Evolutionary conservation across 64 coral and sea anemone species (phyloP).

Genomic region (Pocillopora damicornis): DNA sequence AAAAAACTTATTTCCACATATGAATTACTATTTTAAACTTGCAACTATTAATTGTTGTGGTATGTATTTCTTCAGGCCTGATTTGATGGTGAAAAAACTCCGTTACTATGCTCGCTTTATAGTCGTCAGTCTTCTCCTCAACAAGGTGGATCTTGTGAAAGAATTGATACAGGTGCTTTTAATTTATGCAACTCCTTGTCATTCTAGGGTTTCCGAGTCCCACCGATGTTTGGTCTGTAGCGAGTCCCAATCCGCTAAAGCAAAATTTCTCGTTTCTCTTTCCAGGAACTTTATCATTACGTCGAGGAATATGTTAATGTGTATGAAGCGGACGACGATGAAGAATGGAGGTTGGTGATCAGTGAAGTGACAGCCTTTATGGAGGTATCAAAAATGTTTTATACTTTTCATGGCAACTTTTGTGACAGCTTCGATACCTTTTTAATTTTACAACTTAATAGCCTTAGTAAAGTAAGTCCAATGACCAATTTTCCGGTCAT

Average conservation of each 20-base stretch:
- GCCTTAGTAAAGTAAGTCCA: too few relatives aligned
- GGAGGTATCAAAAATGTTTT: conserved; percentile 44
- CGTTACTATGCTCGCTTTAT: conserved; percentile 95
- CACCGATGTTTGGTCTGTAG: background rate
- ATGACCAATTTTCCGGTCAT: background rate
- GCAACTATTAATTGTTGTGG: background rate
- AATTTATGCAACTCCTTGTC: too few relatives aligned
- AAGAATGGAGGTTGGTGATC: conserved; percentile 97
- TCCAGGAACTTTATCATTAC: conserved; percentile 87
- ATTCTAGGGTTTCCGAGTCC: background rate
- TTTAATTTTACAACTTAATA: too few relatives aligned
- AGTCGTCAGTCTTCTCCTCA: conserved; percentile 88
- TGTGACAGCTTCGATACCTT: too few relatives aligned
- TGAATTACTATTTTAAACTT: too few relatives aligned
- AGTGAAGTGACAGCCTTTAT: conserved; percentile 92
- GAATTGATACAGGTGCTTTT: conserved; percentile 75
- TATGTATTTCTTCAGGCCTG: conserved; percentile 48
- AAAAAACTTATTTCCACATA: too few relatives aligned
- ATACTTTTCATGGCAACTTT: too few relatives aligned
- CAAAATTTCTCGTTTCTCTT: background rate
- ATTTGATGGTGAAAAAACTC: conserved; percentile 97
- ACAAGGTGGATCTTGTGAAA: conserved; percentile 94
- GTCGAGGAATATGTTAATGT: conserved; percentile 87
- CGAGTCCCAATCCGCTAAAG: background rate
- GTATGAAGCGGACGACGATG: conserved; percentile 92